Base-by-base conservation (phyloP, 2,797 vertebrate species). In the Periophthalmus magnuspinnatus region DNA sequence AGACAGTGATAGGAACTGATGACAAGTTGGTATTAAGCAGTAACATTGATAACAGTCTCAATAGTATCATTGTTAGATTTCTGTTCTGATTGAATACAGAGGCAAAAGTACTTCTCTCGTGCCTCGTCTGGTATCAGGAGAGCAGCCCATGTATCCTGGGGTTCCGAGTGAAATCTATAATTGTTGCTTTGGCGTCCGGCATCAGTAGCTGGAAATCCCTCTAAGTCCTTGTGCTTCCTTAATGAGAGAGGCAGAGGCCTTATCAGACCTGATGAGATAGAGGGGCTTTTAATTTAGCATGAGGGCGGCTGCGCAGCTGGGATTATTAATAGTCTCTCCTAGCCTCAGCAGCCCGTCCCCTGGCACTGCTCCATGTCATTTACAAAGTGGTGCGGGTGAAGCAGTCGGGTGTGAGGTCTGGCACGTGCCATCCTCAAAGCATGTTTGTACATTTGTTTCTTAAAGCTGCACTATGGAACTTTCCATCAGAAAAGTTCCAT, bases 231-330 rank as follows among this genome's bases (percentile, higher is more conserved):
- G 78, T 81, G 85, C 89, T 81, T 87, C 84, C 83, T 85, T 92
- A 93, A 93, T 91, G 89, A 92, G 86, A 84, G 80, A 82, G 82
- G 84, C 86, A 83, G 84, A 84, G 88, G 86, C 85, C 88, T 90
- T 87, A 91, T 91, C 90, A 80, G 89, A 72, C 84, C 83, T 89
- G 89, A 91, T 91, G 84, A 88, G 83, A 86, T 86, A 88, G 85
- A 88, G 76, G 88, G 82, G 81, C 83, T 90, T 90, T 89, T 91
- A 86, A 84, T 88, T 83, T 88, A 90, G 81, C 89, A 87, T 75
- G 82, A 85, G 81, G 82, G 84, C 76, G 80, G 84, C 80, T 84
- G 81, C 88, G 86, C 86, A 81, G 87, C 82, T 89, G 85, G 86
- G 85, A 83, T 88, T 89, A 90, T 89, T 90, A 89, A 90, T 89